phyloP scores from a whole-genome alignment of 2,797 vertebrate genomes.

The Semaprochilodus insignis region DNA sequence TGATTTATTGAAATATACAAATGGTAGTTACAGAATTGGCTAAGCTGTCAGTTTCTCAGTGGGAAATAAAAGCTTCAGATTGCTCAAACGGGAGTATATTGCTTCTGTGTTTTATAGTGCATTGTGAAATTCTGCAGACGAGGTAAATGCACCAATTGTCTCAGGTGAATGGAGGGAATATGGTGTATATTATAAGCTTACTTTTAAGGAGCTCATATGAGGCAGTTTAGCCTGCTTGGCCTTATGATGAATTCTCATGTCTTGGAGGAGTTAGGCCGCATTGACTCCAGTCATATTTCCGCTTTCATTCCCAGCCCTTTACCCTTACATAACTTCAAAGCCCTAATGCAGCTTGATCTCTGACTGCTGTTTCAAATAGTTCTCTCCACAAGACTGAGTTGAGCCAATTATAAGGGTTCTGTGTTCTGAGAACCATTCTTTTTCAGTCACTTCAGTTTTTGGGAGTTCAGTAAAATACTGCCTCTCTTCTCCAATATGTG shows the following conservation, averaged over 20 bases:
- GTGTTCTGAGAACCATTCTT: neutral
- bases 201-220: neutral
- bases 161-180: neutral
- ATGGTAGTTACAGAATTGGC: neutral
- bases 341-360: slow-evolving; percentile 10
- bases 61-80: neutral
- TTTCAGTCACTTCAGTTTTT: neutral
- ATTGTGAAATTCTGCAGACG: neutral
- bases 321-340: slow-evolving; percentile 7
- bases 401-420: neutral
- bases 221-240: neutral
- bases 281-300: slow-evolving; percentile 32
- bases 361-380: neutral
- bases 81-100: neutral
- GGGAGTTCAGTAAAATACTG: neutral
- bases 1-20: slow-evolving; percentile 5
- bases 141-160: neutral
- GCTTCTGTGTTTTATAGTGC: neutral
- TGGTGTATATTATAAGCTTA: slow-evolving; percentile 1
- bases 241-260: slow-evolving; percentile 3
- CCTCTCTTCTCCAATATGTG: neutral
- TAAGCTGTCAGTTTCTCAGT: neutral
- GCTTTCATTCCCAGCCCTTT: slow-evolving; percentile 41
- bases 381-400: neutral
- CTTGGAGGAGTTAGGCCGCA: slow-evolving; percentile 15